Percentiles rank a stretch among this genome's conserved stretches.
phyloP scores from a whole-genome alignment of 2,888 invertebrate species.

The Lamellibrachia columna region DNA sequence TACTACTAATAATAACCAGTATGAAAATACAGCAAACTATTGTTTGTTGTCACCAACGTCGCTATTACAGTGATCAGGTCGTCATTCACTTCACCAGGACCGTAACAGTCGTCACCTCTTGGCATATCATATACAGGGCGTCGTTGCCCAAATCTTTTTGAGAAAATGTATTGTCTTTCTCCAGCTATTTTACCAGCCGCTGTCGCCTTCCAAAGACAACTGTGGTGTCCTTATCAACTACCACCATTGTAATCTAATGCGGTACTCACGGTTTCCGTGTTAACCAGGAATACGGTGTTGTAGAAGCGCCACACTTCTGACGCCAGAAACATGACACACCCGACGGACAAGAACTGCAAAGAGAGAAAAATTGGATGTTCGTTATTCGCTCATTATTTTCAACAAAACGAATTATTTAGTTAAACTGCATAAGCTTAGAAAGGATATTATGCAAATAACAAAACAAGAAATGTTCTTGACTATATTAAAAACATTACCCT shows the following conservation, averaged over 20 bases:
- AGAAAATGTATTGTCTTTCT: too few species aligned
- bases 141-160: too few species aligned
- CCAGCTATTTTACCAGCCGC: too few species aligned
- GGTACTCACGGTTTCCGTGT: background rate
- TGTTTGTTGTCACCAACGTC: background rate
- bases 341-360: background rate
- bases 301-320: background rate
- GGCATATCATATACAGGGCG: too few species aligned
- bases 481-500: too few species aligned
- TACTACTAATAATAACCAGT: too few species aligned
- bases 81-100: too few species aligned
- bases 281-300: background rate
- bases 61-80: too few species aligned
- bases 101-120: too few species aligned
- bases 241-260: background rate
- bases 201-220: too few species aligned
- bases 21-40: background rate
- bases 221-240: background rate
- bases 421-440: background rate
- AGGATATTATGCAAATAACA: too few species aligned
- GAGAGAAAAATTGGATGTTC: background rate
- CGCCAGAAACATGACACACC: background rate
- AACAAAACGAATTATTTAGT: background rate
- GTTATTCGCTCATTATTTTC: background rate
- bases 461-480: too few species aligned